A percentile compares a stretch with the other conserved stretches of the same genome.
These are phyloP conservation scores for Hassar affinis DNA, from an alignment of 2,113 vertebrate species.

Conservation along the genomic window DNA sequence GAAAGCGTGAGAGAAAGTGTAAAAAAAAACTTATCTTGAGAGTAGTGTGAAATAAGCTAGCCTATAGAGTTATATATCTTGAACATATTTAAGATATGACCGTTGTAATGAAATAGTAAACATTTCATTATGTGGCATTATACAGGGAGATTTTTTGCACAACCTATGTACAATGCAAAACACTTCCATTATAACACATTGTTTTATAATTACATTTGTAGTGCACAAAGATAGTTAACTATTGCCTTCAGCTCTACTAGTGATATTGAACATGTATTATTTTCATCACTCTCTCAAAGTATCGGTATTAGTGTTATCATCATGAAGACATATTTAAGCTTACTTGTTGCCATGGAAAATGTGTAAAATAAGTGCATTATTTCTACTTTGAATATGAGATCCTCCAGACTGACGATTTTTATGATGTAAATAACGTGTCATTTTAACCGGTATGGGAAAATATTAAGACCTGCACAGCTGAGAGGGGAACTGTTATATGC, in stretches of 20 bases:
- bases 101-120: slow-evolving; percentile 29
- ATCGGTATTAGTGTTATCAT: slow-evolving; percentile 40
- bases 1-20: too few species aligned
- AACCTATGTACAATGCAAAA: slow-evolving; percentile 31
- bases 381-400: slow-evolving; percentile 21
- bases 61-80: background rate
- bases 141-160: slow-evolving; percentile 32
- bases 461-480: background rate
- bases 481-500: background rate
- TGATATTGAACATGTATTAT: slow-evolving; percentile 17
- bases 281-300: slow-evolving; percentile 31
- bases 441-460: slow-evolving; percentile 32
- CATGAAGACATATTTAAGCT: slow-evolving; percentile 24
- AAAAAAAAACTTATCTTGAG: background rate
- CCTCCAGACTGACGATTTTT: slow-evolving; percentile 20
- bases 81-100: slow-evolving; percentile 2
- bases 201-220: slow-evolving; percentile 7
- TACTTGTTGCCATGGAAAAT: slow-evolving; percentile 2
- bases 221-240: slow-evolving; percentile 24
- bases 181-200: slow-evolving; percentile 34
- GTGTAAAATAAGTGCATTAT: slow-evolving; percentile 21
- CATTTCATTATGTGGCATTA: slow-evolving; percentile 10
- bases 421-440: slow-evolving; percentile 33
- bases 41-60: background rate
- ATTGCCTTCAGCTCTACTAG: slow-evolving; percentile 31